Conservation (phyloP, 2,888 invertebrate genomes). For the Rotaria magnacalcarata region DNA sequence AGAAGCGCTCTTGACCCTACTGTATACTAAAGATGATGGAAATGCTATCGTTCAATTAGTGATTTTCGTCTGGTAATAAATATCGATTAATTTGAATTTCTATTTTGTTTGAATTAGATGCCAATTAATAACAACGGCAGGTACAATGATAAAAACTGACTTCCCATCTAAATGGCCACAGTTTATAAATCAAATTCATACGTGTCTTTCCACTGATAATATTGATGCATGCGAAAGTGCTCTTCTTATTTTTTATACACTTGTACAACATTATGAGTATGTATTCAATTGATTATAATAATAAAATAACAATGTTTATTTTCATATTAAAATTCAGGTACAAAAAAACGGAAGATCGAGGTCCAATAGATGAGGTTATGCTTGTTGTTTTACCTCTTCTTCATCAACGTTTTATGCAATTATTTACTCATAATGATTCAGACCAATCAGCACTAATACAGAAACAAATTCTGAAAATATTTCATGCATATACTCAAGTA, state of each 20-base stretch:
- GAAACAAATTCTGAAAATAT: constrained; percentile 86
- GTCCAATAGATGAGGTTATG: constrained; percentile 88
- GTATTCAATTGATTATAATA: constrained; percentile 51
- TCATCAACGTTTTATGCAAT: constrained; percentile 67
- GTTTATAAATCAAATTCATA: constrained; percentile 87
- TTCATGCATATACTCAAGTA: constrained; percentile 62
- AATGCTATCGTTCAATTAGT: no score
- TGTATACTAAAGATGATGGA: no score
- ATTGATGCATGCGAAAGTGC: constrained; percentile 71
- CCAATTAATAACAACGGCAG: constrained; percentile 85
- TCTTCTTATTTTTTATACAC: constrained; percentile 79
- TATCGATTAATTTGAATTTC: no score
- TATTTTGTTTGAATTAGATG: constrained; percentile 63
- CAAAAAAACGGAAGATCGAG: constrained; percentile 79
- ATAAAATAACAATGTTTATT: constrained; percentile 40
- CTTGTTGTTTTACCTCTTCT: constrained; percentile 82
- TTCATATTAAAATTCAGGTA: constrained; percentile 67
- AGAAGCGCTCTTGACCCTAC: no score
- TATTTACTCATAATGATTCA: constrained; percentile 73
- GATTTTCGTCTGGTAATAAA: no score
- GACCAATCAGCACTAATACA: constrained; percentile 83
- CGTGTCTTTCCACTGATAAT: constrained; percentile 71
- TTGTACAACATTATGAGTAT: constrained; percentile 81
- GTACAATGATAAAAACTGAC: constrained; percentile 86
- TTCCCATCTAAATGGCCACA: constrained; percentile 91